Evolutionary conservation across 2,797 vertebrate species (phyloP), one percentile per base, ranked within the genome.

Genomic region (Rhabdomys pumilio): DNA sequence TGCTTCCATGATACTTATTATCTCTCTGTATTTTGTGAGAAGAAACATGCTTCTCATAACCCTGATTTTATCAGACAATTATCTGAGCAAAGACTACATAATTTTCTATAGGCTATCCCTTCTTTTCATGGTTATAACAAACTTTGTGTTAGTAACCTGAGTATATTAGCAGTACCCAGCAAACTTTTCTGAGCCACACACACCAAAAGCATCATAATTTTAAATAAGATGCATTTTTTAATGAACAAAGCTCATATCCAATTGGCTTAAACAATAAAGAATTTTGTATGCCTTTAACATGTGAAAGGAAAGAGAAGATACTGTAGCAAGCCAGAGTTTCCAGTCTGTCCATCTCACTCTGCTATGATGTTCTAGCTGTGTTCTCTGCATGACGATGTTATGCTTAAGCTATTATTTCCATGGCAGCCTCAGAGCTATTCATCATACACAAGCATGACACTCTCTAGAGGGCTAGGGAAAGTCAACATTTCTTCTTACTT

Each of bases 11-110:
- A 44, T 72, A 41, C 69, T 41, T 89, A 73, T 75, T 87, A 57
- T 94, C 14, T 59, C 86, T 80, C 55, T 93, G 11, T 92, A 41
- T 93, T 95, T 95, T 59, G 73, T 82, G 26, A 59, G 59, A 79
- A 63, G 76, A 79, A 53, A 50, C 20, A 20, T 47, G 15, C 38
- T 82, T 95, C 94, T 94, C 20, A 73, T 81, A 72, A 34, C 50
- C 9, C 34, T 82, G 41, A 77, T 96, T 95, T 95, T 89, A 91
- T 95, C 41, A 93, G 72, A 77, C 87, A 69, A 92, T 73, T 84
- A 57, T 11, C 61, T 90, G 31, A 95, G 53, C 80, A 96, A 95
- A 95, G 31, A 13, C 11, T 59, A 13, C 67, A 65, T 50, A 26
- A 26, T 29, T 24, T 94, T 94, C 91, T 93, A 69, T 31, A 3